Evolutionary conservation across 2,888 invertebrate genomes (phyloP).

Genomic region (Lochmaea capreae): DNA sequence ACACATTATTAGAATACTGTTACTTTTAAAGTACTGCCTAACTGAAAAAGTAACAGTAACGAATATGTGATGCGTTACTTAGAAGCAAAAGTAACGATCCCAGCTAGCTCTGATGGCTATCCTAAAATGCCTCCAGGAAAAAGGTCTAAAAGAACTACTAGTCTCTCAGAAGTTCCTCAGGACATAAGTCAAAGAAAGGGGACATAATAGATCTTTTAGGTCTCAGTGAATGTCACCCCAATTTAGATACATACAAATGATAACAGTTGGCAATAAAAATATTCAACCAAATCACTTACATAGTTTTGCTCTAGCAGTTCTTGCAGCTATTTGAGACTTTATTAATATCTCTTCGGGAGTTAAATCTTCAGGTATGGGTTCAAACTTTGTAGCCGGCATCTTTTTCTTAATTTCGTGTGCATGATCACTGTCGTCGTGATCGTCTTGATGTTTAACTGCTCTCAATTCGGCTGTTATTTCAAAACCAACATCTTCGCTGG

Average conservation of each 20-base stretch:
- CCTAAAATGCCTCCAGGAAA: too few relatives aligned
- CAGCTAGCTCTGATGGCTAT: too few relatives aligned
- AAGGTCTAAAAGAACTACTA: too few relatives aligned
- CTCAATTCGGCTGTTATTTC: conserved; percentile 79
- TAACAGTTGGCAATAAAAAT: background rate
- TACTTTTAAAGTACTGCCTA: too few relatives aligned
- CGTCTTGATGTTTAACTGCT: conserved; percentile 57
- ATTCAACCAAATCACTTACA: conserved; percentile 55
- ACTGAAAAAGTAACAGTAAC: too few relatives aligned
- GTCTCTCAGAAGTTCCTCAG: too few relatives aligned
- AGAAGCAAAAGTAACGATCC: too few relatives aligned
- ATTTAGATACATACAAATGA: background rate
- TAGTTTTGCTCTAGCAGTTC: conserved; percentile 75
- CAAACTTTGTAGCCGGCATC: conserved; percentile 76
- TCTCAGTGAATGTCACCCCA: too few relatives aligned
- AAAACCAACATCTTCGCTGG: conserved; percentile 81
- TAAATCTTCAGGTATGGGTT: conserved; percentile 81
- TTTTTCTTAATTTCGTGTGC: conserved; percentile 59
- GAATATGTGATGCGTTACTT: too few relatives aligned
- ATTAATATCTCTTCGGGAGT: conserved; percentile 82
- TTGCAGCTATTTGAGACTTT: conserved; percentile 71
- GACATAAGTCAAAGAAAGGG: too few relatives aligned
- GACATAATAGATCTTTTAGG: too few relatives aligned
- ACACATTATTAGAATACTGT: too few relatives aligned
- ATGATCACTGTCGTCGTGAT: conserved; percentile 61